These are phyloP conservation scores for Pygoscelis antarcticus DNA, from an alignment of 2,113 vertebrate species.

Conservation along the genomic window DNA sequence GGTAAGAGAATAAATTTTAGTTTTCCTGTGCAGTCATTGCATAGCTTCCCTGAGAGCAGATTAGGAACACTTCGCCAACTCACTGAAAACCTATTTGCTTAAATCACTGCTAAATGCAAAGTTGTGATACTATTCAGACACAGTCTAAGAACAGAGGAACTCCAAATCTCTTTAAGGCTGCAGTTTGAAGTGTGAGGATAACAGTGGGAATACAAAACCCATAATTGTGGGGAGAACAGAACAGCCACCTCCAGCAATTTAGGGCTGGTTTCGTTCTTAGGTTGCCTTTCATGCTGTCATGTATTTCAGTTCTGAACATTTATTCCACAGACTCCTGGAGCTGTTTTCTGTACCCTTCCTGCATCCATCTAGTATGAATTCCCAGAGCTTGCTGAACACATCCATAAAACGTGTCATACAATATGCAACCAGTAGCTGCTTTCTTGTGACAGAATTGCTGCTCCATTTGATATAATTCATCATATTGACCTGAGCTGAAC, in stretches of 20 bases:
- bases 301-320: background rate
- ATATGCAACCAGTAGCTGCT: background rate
- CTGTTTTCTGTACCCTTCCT: background rate
- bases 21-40: background rate
- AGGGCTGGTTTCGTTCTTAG: background rate
- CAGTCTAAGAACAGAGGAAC: background rate
- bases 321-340: background rate
- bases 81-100: background rate
- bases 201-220: background rate
- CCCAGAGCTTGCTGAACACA: background rate
- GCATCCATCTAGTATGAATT: background rate
- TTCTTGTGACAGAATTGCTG: background rate
- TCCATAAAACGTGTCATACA: background rate
- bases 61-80: background rate
- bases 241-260: background rate
- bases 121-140: background rate
- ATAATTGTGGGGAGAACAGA: background rate
- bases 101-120: conserved; percentile 4
- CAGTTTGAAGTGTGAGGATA: background rate
- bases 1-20: background rate
- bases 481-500: background rate
- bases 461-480: background rate
- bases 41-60: background rate
- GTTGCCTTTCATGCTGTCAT: background rate
- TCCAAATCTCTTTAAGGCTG: background rate